Evolutionary conservation across 1,140 invertebrate genomes (phyloP).

Genomic region (Leptonema lineaticorne): DNA sequence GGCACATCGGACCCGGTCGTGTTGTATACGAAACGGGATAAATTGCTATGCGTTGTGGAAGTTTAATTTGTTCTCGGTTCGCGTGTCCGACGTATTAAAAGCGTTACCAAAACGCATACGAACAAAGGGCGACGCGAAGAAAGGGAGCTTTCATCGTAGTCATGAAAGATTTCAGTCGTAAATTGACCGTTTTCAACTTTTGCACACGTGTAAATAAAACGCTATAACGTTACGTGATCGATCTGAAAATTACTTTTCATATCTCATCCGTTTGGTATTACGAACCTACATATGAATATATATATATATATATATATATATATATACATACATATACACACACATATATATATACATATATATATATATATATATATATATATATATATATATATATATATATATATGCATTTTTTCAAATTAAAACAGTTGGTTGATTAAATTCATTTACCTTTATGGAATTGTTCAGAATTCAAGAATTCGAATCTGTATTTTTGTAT

Average conservation of each 20-base stretch:
- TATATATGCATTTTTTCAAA: neutral
- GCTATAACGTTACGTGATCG: too few species aligned
- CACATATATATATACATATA: neutral
- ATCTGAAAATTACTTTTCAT: too few species aligned
- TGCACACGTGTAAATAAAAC: neutral
- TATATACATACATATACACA: neutral
- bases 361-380: neutral
- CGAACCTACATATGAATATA: neutral
- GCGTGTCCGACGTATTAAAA: neutral
- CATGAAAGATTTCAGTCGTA: neutral
- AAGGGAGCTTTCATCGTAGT: neutral
- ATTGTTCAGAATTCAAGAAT: too few species aligned
- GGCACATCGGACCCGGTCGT: neutral
- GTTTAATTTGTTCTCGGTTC: neutral
- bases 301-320: neutral
- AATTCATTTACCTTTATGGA: too few species aligned
- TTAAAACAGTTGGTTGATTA: too few species aligned
- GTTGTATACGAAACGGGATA: neutral
- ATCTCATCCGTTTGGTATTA: too few species aligned
- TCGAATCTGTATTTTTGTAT: too few species aligned
- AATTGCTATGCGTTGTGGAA: neutral
- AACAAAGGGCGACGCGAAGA: neutral
- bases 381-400: neutral
- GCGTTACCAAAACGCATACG: neutral
- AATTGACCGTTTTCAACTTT: neutral